These are phyloP conservation scores for Didymodactylos carnosus DNA, from an alignment of 2,888 invertebrate genomes.

Conservation along the genomic window DNA sequence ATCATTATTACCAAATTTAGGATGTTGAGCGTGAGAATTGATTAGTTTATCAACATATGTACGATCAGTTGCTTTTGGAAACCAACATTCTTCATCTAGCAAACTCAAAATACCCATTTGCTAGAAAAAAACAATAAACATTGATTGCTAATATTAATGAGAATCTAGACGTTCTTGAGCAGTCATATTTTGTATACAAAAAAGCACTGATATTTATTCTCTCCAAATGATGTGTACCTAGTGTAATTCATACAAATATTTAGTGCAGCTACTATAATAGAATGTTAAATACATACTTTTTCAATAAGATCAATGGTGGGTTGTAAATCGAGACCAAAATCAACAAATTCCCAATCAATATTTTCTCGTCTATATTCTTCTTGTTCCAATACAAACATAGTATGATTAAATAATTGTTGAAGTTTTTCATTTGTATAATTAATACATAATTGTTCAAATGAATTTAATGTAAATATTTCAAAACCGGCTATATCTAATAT, in stretches of 20 bases:
- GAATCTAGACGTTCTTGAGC: background rate
- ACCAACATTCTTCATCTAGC: conserved; percentile 95
- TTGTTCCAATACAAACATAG: conserved; percentile 98
- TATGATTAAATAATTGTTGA: conserved; percentile 98
- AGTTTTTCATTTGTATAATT: conserved; percentile 99
- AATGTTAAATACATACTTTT: no score
- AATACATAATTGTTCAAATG: conserved; percentile 94
- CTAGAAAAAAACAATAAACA: background rate
- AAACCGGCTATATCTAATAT: conserved; percentile 99
- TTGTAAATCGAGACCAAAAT: conserved; percentile 93
- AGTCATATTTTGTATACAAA: no score
- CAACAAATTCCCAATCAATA: conserved; percentile 99
- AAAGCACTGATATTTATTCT: no score
- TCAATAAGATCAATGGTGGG: conserved; percentile 98
- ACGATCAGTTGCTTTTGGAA: conserved; percentile 98
- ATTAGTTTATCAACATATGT: conserved; percentile 92
- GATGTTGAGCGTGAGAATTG: conserved; percentile 79
- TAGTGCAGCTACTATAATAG: no score
- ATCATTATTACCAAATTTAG: conserved; percentile 75
- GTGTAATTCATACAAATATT: no score
- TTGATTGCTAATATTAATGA: background rate
- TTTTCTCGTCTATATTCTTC: conserved; percentile 98
- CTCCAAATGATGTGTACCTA: no score
- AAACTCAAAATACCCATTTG: conserved; percentile 97
- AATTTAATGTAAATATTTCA: conserved; percentile 83